Conservation (phyloP, 2,113 vertebrate genomes). For the Corythaixoides concolor region DNA sequence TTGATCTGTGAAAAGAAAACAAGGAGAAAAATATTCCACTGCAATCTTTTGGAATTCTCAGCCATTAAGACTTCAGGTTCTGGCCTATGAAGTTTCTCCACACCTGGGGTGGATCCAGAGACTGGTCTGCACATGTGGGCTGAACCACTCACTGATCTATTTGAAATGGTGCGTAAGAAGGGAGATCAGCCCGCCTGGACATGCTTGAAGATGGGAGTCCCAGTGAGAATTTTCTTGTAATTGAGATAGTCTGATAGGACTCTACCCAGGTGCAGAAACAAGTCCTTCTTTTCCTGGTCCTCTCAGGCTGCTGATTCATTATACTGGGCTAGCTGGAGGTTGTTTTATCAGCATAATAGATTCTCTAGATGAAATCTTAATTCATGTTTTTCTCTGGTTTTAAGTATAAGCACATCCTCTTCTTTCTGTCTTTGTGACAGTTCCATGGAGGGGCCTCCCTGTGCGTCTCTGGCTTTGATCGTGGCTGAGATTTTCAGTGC, state of each 20-base stretch:
- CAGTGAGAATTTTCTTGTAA: not conserved
- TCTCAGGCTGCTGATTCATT: not conserved
- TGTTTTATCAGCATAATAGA: not conserved
- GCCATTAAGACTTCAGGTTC: not conserved
- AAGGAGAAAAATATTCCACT: not conserved
- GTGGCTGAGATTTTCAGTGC: not conserved
- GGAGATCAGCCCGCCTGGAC: not conserved
- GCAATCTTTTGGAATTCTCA: not conserved
- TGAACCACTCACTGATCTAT: not conserved
- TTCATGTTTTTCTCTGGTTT: not conserved
- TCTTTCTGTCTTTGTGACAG: not conserved
- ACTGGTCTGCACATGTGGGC: accelerated
- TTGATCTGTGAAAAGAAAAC: not conserved
- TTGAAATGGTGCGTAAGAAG: not conserved
- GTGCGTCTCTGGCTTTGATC: not conserved
- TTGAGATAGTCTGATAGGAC: not conserved
- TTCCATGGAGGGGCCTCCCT: not conserved
- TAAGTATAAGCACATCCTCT: not conserved
- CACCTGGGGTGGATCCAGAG: not conserved
- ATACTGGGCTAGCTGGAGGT: not conserved
- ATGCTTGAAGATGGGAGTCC: not conserved
- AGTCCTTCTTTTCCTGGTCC: not conserved
- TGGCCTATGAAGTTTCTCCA: not conserved
- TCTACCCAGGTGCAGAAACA: accelerated
- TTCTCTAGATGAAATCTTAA: not conserved